Evolutionary conservation across 2,888 invertebrate genomes (phyloP).

Genomic region (Falcaria lacertinaria): DNA sequence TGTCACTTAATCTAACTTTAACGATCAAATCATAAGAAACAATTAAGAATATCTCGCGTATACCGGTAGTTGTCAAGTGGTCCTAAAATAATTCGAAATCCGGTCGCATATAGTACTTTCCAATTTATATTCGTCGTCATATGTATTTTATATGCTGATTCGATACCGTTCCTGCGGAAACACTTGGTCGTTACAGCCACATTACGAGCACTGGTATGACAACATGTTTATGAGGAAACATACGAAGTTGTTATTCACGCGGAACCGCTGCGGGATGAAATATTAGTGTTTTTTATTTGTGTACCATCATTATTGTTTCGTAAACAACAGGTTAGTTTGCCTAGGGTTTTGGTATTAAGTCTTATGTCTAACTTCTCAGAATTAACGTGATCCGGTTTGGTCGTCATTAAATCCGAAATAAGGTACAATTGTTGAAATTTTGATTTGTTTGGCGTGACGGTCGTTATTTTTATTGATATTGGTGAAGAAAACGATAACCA

Average conservation of each 20-base stretch:
- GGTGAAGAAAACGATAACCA: too few species aligned
- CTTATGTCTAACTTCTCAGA: too few species aligned
- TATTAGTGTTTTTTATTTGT: too few species aligned
- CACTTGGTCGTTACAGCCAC: slow-evolving; percentile 47
- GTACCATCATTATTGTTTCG: too few species aligned
- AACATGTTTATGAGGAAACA: slow-evolving; percentile 28
- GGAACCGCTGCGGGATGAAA: not conserved
- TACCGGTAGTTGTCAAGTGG: slow-evolving; percentile 15
- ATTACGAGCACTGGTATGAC: slow-evolving; percentile 45
- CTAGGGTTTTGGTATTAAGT: too few species aligned
- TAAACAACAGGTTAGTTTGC: too few species aligned
- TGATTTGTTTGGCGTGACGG: too few species aligned
- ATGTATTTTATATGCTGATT: slow-evolving; percentile 39
- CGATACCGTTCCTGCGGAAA: slow-evolving; percentile 54
- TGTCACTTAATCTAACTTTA: too few species aligned
- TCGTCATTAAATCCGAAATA: too few species aligned
- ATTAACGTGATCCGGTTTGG: too few species aligned
- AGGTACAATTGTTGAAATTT: too few species aligned
- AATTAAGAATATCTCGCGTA: slow-evolving; percentile 26
- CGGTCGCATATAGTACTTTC: slow-evolving; percentile 39
- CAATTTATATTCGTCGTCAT: slow-evolving; percentile 24
- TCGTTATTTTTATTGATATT: too few species aligned
- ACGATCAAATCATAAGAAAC: slow-evolving; percentile 3
- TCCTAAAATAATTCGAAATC: slow-evolving; percentile 8
- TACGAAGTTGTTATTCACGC: slow-evolving; percentile 6